Conservation (phyloP, 2,888 invertebrate genomes). For the Diadegma fenestrale region DNA sequence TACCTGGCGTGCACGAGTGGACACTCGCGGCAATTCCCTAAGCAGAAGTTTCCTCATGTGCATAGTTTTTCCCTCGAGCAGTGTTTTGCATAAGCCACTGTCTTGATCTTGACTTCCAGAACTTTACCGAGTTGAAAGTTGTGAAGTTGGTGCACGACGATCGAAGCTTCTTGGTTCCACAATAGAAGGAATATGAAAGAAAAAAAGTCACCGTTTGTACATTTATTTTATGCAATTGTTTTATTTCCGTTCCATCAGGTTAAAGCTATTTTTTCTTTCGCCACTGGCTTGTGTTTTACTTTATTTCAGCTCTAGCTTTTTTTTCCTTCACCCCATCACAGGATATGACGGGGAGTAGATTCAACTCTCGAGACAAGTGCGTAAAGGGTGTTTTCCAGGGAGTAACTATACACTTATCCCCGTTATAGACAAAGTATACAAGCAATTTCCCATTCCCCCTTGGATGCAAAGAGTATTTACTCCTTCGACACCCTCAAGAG, state of each 20-base stretch:
- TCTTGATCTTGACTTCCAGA: constrained; percentile 35
- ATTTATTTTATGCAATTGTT: not conserved
- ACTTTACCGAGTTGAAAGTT: constrained; percentile 24
- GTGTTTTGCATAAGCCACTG: constrained; percentile 53
- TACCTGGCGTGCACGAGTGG: constrained; percentile 53
- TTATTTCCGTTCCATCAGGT: not conserved
- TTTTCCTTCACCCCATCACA: constrained; percentile 44
- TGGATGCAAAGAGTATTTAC: constrained; percentile 56
- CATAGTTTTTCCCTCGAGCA: constrained; percentile 41
- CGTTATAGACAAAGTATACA: constrained; percentile 24
- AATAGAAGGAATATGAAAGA: not conserved
- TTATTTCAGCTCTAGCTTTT: constrained; percentile 64
- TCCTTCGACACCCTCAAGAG: constrained; percentile 61
- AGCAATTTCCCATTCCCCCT: constrained; percentile 41
- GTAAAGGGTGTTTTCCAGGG: constrained; percentile 28
- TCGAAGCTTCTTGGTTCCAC: not conserved
- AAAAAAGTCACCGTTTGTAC: not conserved
- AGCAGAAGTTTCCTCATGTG: constrained; percentile 64
- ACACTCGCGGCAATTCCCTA: constrained; percentile 57
- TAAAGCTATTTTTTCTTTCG: not conserved
- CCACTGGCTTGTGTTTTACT: not conserved
- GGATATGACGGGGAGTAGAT: constrained; percentile 66
- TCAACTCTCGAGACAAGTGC: constrained; percentile 72
- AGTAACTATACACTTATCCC: constrained; percentile 32
- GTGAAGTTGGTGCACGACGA: not conserved